A percentile compares a stretch with the other conserved stretches of the same genome.
These are phyloP conservation scores for Mycteria americana DNA, from an alignment of 2,797 vertebrate species.

Conservation along the genomic window DNA sequence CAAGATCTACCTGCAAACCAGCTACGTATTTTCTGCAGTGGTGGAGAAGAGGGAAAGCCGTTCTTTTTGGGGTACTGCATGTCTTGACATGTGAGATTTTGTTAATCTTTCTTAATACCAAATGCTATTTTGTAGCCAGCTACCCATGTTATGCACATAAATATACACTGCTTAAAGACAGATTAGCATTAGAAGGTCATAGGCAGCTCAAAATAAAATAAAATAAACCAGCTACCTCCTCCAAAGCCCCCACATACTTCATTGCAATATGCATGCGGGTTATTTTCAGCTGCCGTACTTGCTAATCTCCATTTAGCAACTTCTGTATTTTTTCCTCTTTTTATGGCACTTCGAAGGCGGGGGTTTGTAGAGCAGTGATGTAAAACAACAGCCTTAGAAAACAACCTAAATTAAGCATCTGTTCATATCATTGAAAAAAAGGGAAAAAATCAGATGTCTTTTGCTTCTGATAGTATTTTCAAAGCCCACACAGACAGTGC, in stretches of 20 bases:
- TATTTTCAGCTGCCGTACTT: constrained; percentile 59
- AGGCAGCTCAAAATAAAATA: constrained; percentile 13
- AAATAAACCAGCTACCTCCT: neutral
- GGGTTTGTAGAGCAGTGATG: constrained; percentile 19
- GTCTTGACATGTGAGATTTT: neutral
- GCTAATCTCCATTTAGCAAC: constrained; percentile 41
- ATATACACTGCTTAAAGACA: neutral
- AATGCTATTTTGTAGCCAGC: neutral
- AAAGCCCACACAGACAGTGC: neutral
- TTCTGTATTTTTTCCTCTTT: constrained; percentile 53
- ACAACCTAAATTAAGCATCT: constrained; percentile 46
- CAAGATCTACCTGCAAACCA: neutral
- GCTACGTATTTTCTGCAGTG: neutral
- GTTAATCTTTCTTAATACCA: neutral
- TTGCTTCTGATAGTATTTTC: neutral
- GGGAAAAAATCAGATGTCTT: neutral
- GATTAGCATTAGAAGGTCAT: neutral
- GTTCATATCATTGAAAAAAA: constrained; percentile 13
- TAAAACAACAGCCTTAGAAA: constrained; percentile 48
- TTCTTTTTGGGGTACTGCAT: neutral
- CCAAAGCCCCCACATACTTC: neutral
- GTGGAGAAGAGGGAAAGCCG: neutral
- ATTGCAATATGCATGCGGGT: neutral
- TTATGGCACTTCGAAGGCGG: neutral
- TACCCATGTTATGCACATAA: neutral